phyloP scores from a whole-genome alignment of 2,888 invertebrate genomes.

The Osmoderma eremita region DNA sequence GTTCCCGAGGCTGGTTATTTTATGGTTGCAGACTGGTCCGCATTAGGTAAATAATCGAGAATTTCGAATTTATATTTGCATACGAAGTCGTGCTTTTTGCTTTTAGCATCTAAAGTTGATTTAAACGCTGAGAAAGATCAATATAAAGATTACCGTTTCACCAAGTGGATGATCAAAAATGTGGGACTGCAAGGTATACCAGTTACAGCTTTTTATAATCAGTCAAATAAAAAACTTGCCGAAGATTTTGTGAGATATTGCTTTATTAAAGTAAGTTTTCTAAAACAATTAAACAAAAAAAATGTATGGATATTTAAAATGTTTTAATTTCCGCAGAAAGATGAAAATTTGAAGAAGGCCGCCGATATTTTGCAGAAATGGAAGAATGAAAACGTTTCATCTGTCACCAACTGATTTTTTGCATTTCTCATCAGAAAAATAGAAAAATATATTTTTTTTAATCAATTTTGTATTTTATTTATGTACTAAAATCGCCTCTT shows the following conservation, averaged over 20 bases:
- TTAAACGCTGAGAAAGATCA: conserved; percentile 76
- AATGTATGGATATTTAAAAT: conserved; percentile 31
- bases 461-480: conserved; percentile 38
- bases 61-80: neutral
- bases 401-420: conserved; percentile 13
- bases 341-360: conserved; percentile 76
- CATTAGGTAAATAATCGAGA: conserved; percentile 68
- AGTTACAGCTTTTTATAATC: conserved; percentile 91
- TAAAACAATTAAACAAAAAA: conserved; percentile 31
- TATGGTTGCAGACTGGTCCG: conserved; percentile 92
- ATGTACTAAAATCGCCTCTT: conserved; percentile 69
- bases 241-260: conserved; percentile 92
- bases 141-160: conserved; percentile 89
- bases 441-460: conserved; percentile 15
- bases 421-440: conserved; percentile 32
- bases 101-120: conserved; percentile 73
- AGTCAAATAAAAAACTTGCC: conserved; percentile 79
- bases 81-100: no score
- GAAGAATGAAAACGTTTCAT: conserved; percentile 54
- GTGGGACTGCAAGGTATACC: conserved; percentile 94
- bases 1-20: conserved; percentile 98
- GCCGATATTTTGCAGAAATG: conserved; percentile 73
- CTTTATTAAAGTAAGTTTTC: conserved; percentile 82
- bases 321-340: conserved; percentile 70
- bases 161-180: conserved; percentile 95